Percentiles rank a stretch among this genome's conserved stretches.
Conservation (phyloP, 2,888 invertebrate species). For the Polietes domitor region DNA sequence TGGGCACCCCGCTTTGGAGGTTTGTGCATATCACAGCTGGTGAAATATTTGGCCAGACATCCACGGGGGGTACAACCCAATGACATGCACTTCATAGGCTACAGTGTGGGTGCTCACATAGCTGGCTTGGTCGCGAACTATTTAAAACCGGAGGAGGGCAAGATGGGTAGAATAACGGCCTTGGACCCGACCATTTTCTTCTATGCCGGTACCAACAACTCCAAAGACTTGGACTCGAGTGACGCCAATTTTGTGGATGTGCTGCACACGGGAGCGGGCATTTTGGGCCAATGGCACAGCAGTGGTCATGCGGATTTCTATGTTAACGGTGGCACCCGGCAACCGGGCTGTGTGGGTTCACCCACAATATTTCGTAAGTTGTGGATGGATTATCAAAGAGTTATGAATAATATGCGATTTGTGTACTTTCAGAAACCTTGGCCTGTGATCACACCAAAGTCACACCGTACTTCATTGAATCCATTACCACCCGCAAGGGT, state of each 20-base stretch:
- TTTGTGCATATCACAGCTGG: slow-evolving; percentile 90
- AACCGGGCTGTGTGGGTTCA: slow-evolving; percentile 92
- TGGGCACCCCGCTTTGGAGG: slow-evolving; percentile 85
- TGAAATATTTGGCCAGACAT: slow-evolving; percentile 89
- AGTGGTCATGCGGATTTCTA: slow-evolving; percentile 94
- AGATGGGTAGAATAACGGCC: slow-evolving; percentile 92
- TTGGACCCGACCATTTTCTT: slow-evolving; percentile 93
- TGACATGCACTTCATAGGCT: slow-evolving; percentile 90
- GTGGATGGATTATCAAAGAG: background rate
- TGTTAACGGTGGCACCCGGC: slow-evolving; percentile 92
- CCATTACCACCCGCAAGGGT: slow-evolving; percentile 89
- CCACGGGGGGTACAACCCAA: slow-evolving; percentile 89
- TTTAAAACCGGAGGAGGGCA: slow-evolving; percentile 85
- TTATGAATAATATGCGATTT: too few relatives aligned
- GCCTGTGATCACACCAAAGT: slow-evolving; percentile 95
- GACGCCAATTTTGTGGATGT: slow-evolving; percentile 93
- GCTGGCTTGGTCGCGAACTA: slow-evolving; percentile 91
- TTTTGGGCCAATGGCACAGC: slow-evolving; percentile 94
- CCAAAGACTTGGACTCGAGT: slow-evolving; percentile 89
- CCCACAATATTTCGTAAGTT: slow-evolving; percentile 90
- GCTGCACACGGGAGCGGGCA: slow-evolving; percentile 92
- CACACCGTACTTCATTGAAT: slow-evolving; percentile 94
- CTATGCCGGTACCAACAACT: slow-evolving; percentile 91
- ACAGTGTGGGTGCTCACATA: slow-evolving; percentile 93
- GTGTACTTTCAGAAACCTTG: slow-evolving; percentile 86